A percentile compares a stretch with the other conserved stretches of the same genome.
Conservation (phyloP, 2,888 invertebrate genomes). For the Leptopilina syphax region DNA sequence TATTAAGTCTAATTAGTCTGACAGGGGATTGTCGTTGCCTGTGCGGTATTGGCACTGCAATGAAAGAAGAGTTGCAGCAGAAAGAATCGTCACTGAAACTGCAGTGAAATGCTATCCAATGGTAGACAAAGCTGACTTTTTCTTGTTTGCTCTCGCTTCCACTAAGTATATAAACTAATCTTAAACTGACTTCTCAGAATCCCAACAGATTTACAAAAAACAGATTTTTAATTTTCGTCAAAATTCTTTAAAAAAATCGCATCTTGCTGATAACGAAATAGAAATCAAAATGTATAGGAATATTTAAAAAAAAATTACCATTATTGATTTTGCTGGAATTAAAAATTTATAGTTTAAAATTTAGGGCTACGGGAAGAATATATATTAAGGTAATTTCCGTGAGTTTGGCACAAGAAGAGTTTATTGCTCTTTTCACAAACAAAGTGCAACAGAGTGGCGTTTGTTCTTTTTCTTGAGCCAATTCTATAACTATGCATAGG, state of each 20-base stretch:
- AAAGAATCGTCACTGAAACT: constrained; percentile 31
- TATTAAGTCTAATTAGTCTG: background rate
- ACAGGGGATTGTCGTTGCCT: constrained; percentile 5
- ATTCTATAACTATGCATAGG: constrained; percentile 70
- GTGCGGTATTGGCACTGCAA: constrained; percentile 22
- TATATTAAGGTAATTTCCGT: background rate
- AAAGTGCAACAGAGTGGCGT: constrained; percentile 47
- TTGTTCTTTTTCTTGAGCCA: constrained; percentile 66
- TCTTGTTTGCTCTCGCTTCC: constrained; percentile 13
- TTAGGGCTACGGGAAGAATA: background rate
- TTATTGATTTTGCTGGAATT: background rate
- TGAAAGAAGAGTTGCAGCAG: constrained; percentile 23
- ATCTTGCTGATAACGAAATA: too few relatives aligned
- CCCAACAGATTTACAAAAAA: background rate
- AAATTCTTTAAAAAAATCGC: too few relatives aligned
- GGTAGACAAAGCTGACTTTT: background rate
- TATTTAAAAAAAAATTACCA: too few relatives aligned
- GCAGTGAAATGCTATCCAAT: constrained; percentile 23
- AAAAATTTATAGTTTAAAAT: background rate
- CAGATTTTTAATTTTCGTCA: background rate
- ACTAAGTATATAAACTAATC: constrained; percentile 20
- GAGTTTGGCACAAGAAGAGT: constrained; percentile 4
- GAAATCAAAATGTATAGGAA: too few relatives aligned
- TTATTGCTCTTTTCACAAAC: constrained; percentile 42
- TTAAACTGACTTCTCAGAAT: constrained; percentile 7